Base-by-base conservation (phyloP, 2,888 invertebrate species). In the Drosophila dives region DNA sequence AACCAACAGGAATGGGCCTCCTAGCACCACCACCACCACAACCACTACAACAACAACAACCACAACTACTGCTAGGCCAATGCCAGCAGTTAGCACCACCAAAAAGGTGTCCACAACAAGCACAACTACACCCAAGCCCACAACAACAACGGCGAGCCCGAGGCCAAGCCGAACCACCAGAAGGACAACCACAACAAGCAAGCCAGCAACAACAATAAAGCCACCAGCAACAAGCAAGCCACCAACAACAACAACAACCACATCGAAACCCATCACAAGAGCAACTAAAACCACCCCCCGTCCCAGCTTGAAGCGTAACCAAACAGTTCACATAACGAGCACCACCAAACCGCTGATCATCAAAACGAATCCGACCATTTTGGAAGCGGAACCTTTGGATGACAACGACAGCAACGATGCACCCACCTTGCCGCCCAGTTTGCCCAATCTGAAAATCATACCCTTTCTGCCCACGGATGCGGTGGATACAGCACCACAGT, bases 401-500 rank as follows among this genome's bases (percentile, higher is more conserved):
- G 67, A 83, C 34, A 72, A 58, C 2, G 84, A 89, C 58, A 77
- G 65, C 38, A 83, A 80, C 0, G 83, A 80, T 0, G 83, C 82
- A 3, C 92, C 86, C 23, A 96, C 96, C 0, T 91, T 97, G 64
- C 97, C 97, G 2, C 97, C 97, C n/a, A 97, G 97, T 12, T 92
- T 97, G 64, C 97, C 97, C 0, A 97, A 97, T 92, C 94, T 97
- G 58, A 97, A 97, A 91, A 97, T 97, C 60, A 97, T 97, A 83
- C 97, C 97, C 10, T 97, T 97, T 92, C 95, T 97, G 72, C 97
- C 97, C 36, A 96, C 97, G 6, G 97, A 97, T 91, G 97, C 97
- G 2, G 95, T 97, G 56, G 85, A 90, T 7, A 76, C 91, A 7
- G 86, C 69, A 23, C 50, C 81, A 2, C 62, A 88, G 20, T 36